Conservation (phyloP, 2,797 vertebrate species). For the Chaetodon trifasciatus region DNA sequence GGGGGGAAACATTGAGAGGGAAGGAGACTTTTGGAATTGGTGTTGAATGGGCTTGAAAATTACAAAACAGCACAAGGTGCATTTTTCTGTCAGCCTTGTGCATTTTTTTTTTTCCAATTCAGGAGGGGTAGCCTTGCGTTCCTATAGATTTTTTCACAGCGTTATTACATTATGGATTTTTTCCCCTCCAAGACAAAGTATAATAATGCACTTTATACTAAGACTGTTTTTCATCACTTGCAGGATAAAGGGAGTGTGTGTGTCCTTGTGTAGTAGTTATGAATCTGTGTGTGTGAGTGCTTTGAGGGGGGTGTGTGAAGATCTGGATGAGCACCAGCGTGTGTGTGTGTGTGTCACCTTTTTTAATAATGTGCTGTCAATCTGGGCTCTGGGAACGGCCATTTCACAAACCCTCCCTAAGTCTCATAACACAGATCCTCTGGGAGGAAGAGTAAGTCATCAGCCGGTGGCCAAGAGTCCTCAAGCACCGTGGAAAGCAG, state of each 20-base stretch:
- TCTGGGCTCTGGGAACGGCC: conserved; percentile 70
- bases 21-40: conserved; percentile 47
- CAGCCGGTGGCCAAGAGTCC: conserved; percentile 62
- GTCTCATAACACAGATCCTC: conserved; percentile 79
- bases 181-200: conserved; percentile 77
- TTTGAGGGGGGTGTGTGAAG: conserved; percentile 22
- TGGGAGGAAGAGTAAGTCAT: conserved; percentile 74
- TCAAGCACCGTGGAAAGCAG: conserved; percentile 35
- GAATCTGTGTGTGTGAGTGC: conserved; percentile 36
- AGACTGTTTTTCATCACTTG: conserved; percentile 77
- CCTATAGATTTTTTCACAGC: conserved; percentile 74
- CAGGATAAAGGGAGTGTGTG: conserved; percentile 50
- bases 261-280: conserved; percentile 44
- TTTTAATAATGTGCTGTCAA: conserved; percentile 87
- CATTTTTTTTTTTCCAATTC: conserved; percentile 56
- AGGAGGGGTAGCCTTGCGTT: conserved; percentile 66
- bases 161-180: conserved; percentile 85
- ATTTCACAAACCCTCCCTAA: conserved; percentile 75
- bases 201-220: conserved; percentile 79
- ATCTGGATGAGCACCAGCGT: conserved; percentile 50
- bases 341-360: conserved; percentile 57
- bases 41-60: conserved; percentile 67
- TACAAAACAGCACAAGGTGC: conserved; percentile 57
- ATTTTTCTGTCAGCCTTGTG: conserved; percentile 64
- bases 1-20: conserved; percentile 32